These are phyloP conservation scores for Bombylius discolor DNA, from an alignment of 2,888 invertebrate genomes.

Conservation along the genomic window DNA sequence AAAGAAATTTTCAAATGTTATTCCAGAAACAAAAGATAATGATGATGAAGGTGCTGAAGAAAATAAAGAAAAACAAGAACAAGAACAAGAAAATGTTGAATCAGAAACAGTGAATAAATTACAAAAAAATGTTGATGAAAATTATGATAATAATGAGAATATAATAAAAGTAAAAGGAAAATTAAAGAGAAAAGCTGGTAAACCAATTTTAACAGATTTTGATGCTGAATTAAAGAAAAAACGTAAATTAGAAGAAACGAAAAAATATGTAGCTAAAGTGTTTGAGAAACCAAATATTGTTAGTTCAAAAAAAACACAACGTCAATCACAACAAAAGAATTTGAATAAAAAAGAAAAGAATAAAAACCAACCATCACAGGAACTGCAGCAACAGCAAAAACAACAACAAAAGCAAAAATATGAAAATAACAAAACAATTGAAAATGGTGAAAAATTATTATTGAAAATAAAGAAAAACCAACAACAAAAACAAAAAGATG, in stretches of 20 bases:
- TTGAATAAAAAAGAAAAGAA: too few species aligned
- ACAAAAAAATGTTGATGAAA: constrained; percentile 17
- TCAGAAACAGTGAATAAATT: too few species aligned
- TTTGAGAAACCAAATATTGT: constrained; percentile 28
- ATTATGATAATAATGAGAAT: constrained; percentile 12
- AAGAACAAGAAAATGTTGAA: constrained; percentile 18
- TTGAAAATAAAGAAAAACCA: too few species aligned
- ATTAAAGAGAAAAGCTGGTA: constrained; percentile 13
- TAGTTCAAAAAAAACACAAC: too few species aligned
- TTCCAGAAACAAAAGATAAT: constrained; percentile 38
- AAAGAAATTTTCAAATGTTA: constrained; percentile 83
- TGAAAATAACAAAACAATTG: too few species aligned
- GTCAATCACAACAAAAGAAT: too few species aligned
- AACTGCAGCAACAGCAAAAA: too few species aligned
- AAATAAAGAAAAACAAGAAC: constrained; percentile 23
- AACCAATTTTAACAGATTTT: too few species aligned
- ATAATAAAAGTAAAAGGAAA: constrained; percentile 4
- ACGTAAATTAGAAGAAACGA: constrained; percentile 25
- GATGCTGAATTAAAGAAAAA: constrained; percentile 30
- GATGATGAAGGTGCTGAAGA: constrained; percentile 34
- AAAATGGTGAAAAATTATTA: too few species aligned
- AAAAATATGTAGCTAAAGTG: constrained; percentile 32
- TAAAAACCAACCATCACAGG: too few species aligned
- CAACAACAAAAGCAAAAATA: too few species aligned
- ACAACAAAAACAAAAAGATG: too few species aligned